Conservation (phyloP, 2,113 vertebrate species). For the Otus sunia region DNA sequence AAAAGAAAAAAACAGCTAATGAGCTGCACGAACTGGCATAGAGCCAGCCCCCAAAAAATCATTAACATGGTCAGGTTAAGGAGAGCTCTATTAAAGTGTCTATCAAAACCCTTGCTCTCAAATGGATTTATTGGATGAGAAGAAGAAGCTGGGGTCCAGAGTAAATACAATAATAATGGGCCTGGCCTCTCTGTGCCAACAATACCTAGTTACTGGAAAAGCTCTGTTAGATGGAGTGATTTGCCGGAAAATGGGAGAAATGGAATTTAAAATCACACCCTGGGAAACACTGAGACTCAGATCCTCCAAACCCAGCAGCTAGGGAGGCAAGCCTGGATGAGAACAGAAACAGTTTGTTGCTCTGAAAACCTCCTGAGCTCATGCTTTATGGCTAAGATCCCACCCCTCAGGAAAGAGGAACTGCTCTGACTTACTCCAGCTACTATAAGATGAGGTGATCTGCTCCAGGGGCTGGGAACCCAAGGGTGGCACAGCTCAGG, state of each 20-base stretch:
- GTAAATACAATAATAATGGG: conserved; percentile 31
- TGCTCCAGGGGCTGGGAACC: not conserved
- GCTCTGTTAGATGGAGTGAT: not conserved
- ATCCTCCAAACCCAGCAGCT: not conserved
- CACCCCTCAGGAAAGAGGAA: not conserved
- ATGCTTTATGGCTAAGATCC: not conserved
- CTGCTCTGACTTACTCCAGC: not conserved
- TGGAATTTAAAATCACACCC: not conserved
- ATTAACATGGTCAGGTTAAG: conserved; percentile 72
- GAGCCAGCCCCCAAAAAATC: conserved; percentile 60
- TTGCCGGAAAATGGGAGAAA: not conserved
- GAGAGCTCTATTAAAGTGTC: conserved; percentile 72
- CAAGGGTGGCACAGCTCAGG: not conserved
- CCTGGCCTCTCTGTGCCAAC: conserved; percentile 1
- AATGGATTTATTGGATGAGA: conserved; percentile 75
- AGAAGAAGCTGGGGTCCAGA: conserved; percentile 37
- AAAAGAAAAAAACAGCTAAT: conserved; percentile 21
- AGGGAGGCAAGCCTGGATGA: not conserved
- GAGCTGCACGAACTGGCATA: conserved; percentile 51
- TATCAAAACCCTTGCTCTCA: conserved; percentile 67
- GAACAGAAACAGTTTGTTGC: not conserved
- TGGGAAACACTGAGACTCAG: not conserved
- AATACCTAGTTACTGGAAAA: conserved; percentile 28
- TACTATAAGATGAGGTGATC: not conserved
- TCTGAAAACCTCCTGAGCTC: not conserved